phyloP scores from a whole-genome alignment of 2,113 vertebrate species.

The Heteronetta atricapilla region DNA sequence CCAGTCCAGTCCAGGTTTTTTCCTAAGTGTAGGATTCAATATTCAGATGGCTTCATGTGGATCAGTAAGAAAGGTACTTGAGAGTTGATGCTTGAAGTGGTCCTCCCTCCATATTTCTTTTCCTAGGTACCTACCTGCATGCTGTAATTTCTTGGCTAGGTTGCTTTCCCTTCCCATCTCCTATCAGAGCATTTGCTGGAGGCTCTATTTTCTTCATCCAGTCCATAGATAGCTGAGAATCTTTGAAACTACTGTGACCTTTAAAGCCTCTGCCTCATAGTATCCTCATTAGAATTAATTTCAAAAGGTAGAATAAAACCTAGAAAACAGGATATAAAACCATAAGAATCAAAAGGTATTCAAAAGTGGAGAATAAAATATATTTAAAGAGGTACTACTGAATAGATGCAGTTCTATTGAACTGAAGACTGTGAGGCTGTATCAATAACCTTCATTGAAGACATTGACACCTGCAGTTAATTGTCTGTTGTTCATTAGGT shows the following conservation, averaged over 20 bases:
- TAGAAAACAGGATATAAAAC: not conserved
- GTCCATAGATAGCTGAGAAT: not conserved
- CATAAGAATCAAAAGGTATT: not conserved
- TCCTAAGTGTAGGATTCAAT: not conserved
- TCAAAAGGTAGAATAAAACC: not conserved
- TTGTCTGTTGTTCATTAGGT: not conserved
- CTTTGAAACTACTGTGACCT: not conserved
- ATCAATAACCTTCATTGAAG: not conserved
- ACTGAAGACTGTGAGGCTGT: not conserved
- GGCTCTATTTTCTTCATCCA: too few species aligned
- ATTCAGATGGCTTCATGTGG: not conserved
- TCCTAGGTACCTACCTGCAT: not conserved
- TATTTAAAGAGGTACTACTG: not conserved
- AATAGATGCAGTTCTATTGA: not conserved
- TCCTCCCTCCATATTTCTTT: not conserved
- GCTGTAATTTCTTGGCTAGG: rapidly evolving
- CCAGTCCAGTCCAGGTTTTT: not conserved
- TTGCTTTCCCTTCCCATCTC: not conserved
- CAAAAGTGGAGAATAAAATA: not conserved
- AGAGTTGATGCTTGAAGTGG: not conserved
- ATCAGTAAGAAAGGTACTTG: not conserved
- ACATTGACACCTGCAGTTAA: not conserved
- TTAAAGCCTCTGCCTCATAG: not conserved
- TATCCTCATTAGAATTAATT: not conserved
- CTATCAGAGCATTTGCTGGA: not conserved